A percentile compares a stretch with the other conserved stretches of the same genome.
These are phyloP conservation scores for Onchidella celtica DNA, from an alignment of 2,888 invertebrate genomes.

Conservation along the genomic window DNA sequence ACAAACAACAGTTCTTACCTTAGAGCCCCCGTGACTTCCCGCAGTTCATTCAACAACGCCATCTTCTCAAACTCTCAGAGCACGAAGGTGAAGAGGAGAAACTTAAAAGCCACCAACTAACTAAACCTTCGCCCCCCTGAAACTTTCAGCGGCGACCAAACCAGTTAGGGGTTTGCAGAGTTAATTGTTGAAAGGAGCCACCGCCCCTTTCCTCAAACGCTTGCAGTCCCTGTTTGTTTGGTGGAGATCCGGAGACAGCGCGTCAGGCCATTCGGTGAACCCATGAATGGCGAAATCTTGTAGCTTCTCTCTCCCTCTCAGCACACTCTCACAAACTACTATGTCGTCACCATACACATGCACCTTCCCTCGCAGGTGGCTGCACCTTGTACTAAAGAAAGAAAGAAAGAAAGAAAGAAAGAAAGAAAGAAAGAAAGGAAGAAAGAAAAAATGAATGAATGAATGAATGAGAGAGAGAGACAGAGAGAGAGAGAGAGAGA, in stretches of 20 bases:
- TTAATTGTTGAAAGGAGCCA: not conserved
- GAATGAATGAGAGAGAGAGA: not conserved
- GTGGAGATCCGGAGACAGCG: not conserved
- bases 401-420: conserved; percentile 19
- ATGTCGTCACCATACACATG: no score
- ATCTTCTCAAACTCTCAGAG: no score
- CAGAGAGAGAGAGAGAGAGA: not conserved
- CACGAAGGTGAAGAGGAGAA: no score
- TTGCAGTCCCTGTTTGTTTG: not conserved
- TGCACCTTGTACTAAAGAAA: not conserved
- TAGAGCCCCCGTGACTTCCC: no score
- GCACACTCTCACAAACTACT: no score
- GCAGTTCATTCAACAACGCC: no score
- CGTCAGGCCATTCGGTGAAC: not conserved
- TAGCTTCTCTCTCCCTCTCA: not conserved
- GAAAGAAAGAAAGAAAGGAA: conserved; percentile 13
- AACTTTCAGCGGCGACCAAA: no score
- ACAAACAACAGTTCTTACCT: no score
- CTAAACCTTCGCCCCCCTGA: no score
- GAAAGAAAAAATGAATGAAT: not conserved
- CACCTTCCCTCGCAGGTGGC: no score
- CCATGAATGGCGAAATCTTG: not conserved
- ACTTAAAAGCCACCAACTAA: no score
- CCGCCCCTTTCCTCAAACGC: conserved; percentile 7
- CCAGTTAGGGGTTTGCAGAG: conserved; percentile 1